Base-by-base conservation (phyloP, 1,140 invertebrate genomes). In the Procambarus clarkii region DNA sequence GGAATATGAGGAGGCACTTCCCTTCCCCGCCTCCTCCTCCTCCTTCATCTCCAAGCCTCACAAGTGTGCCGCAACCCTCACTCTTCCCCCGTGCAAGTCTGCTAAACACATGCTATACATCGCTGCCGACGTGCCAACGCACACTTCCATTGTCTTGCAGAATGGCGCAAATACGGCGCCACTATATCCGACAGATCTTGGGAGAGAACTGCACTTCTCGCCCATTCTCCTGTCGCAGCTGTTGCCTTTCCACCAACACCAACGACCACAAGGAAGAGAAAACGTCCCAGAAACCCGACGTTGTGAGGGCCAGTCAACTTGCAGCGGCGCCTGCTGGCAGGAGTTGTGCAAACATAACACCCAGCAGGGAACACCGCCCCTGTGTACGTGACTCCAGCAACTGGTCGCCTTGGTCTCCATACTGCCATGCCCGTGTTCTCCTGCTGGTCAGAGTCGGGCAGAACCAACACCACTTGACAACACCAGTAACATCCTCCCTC, bases 131-230 rank as follows among this genome's bases (percentile, higher is more conserved):
- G n/a, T 74, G n/a, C 69, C 24, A 74, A 74, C n/a, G 0, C n/a
- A 74, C n/a, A 74, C 69, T 34, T 74, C 69, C n/a, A 74, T 74
- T 74, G 69, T 74, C 69, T n/a, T 74, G 69, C 24, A 74, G 24
- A 34, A 74, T 74, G 69, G 69, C 69, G 69, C 34, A 74, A 34
- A 74, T 74, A n/a, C 8, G 69, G 15, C n/a, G 7, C 24, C 24
- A 24, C 24, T 74, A 24, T 34, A 74, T 74, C n/a, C n/a, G 69
- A 74, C 24, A 74, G 69, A 74, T 74, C 69, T 74, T 24, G 34
- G 69, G 69, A 34, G n/a, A 34, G 64, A 11, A 8, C 69, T 74
- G 7, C 3, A 74, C 69, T 34, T 5, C n/a, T 34, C n/a, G 15
- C 69, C 69, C 69, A 34, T 74, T 74, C 69, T 74, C 69, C 69